Percentiles rank a stretch among this genome's conserved stretches.
Evolutionary conservation across 1,140 invertebrate species (phyloP).

Genomic region (Limonius californicus): DNA sequence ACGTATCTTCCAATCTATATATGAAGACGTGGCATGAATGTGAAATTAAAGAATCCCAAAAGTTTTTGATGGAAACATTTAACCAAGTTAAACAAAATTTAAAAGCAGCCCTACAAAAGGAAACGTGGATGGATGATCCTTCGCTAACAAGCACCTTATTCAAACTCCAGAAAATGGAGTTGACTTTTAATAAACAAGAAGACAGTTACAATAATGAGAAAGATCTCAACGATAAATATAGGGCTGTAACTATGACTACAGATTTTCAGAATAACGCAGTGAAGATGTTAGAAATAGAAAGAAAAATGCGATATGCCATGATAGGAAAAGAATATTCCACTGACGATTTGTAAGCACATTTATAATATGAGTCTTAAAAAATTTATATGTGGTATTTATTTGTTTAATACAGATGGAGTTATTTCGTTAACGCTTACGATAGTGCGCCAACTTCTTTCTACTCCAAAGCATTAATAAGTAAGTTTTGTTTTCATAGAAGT

Average conservation of each 20-base stretch:
- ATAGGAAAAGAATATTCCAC: conserved; percentile 12
- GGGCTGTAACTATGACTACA: neutral
- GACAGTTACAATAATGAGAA: neutral
- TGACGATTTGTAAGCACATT: conserved; percentile 22
- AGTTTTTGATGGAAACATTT: conserved; percentile 14
- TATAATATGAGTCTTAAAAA: no score
- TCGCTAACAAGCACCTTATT: conserved; percentile 3
- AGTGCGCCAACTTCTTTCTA: neutral
- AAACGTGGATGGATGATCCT: conserved; percentile 21
- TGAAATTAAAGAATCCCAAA: conserved; percentile 1
- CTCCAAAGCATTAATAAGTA: neutral
- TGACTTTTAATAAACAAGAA: neutral
- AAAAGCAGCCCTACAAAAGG: neutral
- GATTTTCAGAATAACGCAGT: conserved; percentile 21
- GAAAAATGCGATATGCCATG: conserved; percentile 9
- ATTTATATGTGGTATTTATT: neutral
- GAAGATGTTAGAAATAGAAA: conserved; percentile 1
- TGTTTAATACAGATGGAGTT: neutral
- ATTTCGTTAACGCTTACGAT: neutral
- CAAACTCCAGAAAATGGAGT: conserved; percentile 20
- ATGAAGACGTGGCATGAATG: neutral
- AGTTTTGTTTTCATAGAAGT: no score
- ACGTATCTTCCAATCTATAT: conserved; percentile 22
- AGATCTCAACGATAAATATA: conserved; percentile 12
- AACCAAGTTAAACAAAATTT: conserved; percentile 18